phyloP scores from a whole-genome alignment of 2,113 vertebrate genomes.

The Campylomormyrus tamandua region DNA sequence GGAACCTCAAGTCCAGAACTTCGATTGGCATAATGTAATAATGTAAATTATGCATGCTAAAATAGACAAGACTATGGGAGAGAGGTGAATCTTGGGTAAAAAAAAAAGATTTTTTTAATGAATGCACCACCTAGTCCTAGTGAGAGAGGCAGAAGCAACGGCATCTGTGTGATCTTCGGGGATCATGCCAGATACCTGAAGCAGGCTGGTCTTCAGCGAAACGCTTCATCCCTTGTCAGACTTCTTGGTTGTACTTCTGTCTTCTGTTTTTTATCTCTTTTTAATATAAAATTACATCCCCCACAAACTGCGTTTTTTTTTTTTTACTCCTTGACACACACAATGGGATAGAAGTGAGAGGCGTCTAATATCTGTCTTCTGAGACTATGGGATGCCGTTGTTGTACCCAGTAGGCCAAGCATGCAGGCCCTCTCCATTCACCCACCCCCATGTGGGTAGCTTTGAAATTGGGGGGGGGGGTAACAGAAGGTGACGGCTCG shows the following conservation, averaged over 20 bases:
- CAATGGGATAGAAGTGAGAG: constrained; percentile 37
- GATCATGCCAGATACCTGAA: neutral
- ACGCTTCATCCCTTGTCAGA: no score
- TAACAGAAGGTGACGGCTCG: neutral
- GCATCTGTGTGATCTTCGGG: neutral
- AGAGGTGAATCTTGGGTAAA: neutral
- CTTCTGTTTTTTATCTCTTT: neutral
- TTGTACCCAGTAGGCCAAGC: constrained; percentile 64
- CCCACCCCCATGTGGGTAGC: neutral
- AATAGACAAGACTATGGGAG: neutral
- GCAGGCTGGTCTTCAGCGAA: neutral
- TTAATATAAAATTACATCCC: neutral
- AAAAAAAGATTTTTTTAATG: neutral
- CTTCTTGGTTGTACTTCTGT: neutral
- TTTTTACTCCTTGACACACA: constrained; percentile 52
- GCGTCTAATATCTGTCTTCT: constrained; percentile 60
- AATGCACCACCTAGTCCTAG: neutral
- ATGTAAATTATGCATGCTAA: neutral
- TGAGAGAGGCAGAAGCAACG: neutral
- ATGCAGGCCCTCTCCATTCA: constrained; percentile 36
- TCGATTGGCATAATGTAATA: neutral
- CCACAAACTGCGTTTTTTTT: constrained; percentile 47
- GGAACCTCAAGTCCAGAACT: neutral
- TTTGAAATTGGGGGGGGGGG: neutral
- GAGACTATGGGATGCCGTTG: constrained; percentile 55